Evolutionary conservation across 2,888 invertebrate species (phyloP).

Genomic region (Drosophila anomalata): DNA sequence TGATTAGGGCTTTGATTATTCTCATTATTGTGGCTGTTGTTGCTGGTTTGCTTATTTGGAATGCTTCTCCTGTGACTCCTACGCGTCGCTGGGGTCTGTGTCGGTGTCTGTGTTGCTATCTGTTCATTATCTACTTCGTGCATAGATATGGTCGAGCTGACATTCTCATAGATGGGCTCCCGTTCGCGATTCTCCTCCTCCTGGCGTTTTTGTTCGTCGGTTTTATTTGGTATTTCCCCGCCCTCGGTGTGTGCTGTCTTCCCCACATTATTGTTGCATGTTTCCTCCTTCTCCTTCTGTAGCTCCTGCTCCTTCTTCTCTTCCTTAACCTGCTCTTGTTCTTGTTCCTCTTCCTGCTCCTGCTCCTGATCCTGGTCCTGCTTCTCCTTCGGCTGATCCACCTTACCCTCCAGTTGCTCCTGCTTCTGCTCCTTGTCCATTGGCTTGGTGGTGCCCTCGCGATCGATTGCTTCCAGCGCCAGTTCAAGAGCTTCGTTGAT

Average conservation of each 20-base stretch:
- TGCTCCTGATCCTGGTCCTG: conserved; percentile 20
- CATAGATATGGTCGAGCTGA: conserved; percentile 78
- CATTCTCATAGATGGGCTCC: conserved; percentile 85
- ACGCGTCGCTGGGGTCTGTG: conserved; percentile 44
- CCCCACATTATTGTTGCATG: conserved; percentile 1
- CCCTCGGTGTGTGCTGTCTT: conserved; percentile 12
- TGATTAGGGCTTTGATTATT: conserved; percentile 57
- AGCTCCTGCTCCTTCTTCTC: conserved; percentile 11
- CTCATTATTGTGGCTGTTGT: conserved; percentile 58
- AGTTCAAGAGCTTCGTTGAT: conserved; percentile 87
- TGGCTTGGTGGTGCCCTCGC: conserved; percentile 67
- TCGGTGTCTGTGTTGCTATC: conserved; percentile 52
- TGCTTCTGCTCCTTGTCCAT: conserved; percentile 38
- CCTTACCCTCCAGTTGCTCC: conserved; percentile 22
- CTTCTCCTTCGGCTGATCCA: conserved; percentile 9
- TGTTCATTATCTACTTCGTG: conserved; percentile 73
- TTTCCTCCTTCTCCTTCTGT: conserved; percentile 9
- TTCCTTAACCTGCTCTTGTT: conserved; percentile 5
- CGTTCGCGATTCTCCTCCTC: conserved; percentile 21
- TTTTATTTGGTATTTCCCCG: conserved; percentile 65
- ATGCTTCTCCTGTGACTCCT: conserved; percentile 66
- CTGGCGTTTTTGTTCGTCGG: conserved; percentile 64
- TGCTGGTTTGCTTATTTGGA: conserved; percentile 62
- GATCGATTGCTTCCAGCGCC: conserved; percentile 87
- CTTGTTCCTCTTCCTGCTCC: conserved; percentile 14